Conservation (phyloP, 2,888 invertebrate species). For the Nipponacmea schrenckii region DNA sequence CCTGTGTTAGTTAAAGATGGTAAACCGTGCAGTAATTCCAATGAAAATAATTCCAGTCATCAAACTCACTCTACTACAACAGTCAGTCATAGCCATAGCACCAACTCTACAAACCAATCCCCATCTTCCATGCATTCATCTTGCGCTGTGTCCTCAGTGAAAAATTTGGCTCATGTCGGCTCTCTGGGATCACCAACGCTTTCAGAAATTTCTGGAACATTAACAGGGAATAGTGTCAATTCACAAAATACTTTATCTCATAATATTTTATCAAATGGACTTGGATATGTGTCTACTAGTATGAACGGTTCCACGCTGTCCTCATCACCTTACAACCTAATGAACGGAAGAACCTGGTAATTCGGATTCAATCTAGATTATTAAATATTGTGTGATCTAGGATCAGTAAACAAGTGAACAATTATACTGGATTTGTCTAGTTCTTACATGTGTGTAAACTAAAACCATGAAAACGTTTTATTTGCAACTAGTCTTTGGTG, state of each 20-base stretch:
- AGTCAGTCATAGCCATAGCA: constrained; percentile 21
- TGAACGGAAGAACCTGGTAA: constrained; percentile 57
- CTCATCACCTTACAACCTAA: constrained; percentile 51
- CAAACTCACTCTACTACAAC: constrained; percentile 34
- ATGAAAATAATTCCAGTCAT: constrained; percentile 25
- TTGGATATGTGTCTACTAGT: constrained; percentile 43
- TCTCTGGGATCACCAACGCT: constrained; percentile 29
- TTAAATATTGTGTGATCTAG: too few relatives aligned
- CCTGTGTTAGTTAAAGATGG: constrained; percentile 70
- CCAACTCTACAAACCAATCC: constrained; percentile 28
- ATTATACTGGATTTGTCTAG: neutral
- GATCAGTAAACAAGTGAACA: too few relatives aligned
- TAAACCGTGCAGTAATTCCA: constrained; percentile 70
- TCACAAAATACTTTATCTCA: constrained; percentile 29
- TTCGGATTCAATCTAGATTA: neutral
- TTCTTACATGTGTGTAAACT: neutral
- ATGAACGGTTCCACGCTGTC: constrained; percentile 46
- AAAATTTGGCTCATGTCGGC: constrained; percentile 34
- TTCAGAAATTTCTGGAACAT: constrained; percentile 30
- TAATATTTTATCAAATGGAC: constrained; percentile 45
- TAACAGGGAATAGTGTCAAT: constrained; percentile 21
- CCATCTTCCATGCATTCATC: constrained; percentile 35
- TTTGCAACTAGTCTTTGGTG: constrained; percentile 2
- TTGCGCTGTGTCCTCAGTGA: constrained; percentile 40
- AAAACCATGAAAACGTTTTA: neutral